Base-by-base conservation (phyloP, 1,140 invertebrate species). In the Sycophaga agraensis region DNA sequence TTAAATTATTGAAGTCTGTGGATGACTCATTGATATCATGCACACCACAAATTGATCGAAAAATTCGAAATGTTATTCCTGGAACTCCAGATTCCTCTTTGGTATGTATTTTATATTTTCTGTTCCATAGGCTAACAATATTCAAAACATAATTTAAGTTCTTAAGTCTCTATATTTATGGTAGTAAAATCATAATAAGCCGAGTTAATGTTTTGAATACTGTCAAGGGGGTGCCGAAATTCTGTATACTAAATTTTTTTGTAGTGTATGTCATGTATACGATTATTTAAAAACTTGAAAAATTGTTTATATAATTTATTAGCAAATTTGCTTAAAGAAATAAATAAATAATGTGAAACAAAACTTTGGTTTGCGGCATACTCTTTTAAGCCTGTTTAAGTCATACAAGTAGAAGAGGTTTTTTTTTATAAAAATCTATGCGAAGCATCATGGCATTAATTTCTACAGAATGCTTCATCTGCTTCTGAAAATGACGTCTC, bases 61-160 rank as follows among this genome's bases (percentile, higher is more conserved):
- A 21, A 37, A 19, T 28, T 12, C 1, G 12, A 39, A 4, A 14
- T 14, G 24, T 68, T 11, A 71, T 73, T 37, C 64, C 66, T 14
- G 63, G 45, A 14, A 69, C 70, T 7, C 69, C 70, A n/a, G 68
- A 73, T 17, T 66, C 66, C 1, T 70, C 63, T 4, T 16, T 66
- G 14, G 72, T 73, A 61, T 64, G 34, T 66, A 39, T 51, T 24
- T 39, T n/a, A 35, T 34, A 35, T 35, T 19, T 16, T 31, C 11
- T 31, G n/a, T n/a, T n/a, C n/a, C n/a, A n/a, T n/a, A n/a, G n/a
- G n/a, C n/a, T n/a, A n/a, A n/a, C n/a, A n/a, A n/a, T n/a, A n/a
- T n/a, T n/a, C n/a, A n/a, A n/a, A n/a, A n/a, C n/a, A n/a, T n/a
- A n/a, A n/a, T n/a, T n/a, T n/a, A n/a, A n/a, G n/a, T n/a, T n/a